These are phyloP conservation scores for Ectropis crepuscularia DNA, from an alignment of 2,888 invertebrate genomes.

Conservation along the genomic window DNA sequence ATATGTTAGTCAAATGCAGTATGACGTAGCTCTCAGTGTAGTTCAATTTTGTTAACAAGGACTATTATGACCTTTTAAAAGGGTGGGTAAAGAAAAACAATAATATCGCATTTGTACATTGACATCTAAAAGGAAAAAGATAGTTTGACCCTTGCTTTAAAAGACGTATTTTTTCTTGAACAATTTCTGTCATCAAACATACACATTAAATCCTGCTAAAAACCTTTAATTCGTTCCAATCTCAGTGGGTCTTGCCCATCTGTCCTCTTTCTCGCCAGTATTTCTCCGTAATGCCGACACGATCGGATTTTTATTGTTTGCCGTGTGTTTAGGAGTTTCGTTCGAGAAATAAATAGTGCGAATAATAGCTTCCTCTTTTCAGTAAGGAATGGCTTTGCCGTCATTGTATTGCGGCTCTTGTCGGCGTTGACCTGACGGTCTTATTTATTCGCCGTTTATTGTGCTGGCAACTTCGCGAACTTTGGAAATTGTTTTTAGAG, in stretches of 20 bases:
- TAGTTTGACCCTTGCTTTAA: too few species aligned
- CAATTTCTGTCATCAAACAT: too few species aligned
- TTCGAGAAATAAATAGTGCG: constrained; percentile 27
- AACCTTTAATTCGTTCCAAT: background rate
- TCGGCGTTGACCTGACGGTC: constrained; percentile 25
- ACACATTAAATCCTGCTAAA: background rate
- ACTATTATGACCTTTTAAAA: too few species aligned
- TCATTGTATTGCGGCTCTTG: constrained; percentile 30
- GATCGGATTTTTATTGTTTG: constrained; percentile 33
- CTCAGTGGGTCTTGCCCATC: constrained; percentile 11
- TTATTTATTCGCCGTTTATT: constrained; percentile 20
- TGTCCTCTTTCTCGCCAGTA: constrained; percentile 22
- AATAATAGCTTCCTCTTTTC: constrained; percentile 34
- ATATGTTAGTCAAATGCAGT: too few species aligned
- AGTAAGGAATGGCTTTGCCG: constrained; percentile 30
- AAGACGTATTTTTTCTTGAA: too few species aligned
- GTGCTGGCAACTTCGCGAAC: constrained; percentile 19
- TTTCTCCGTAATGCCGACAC: constrained; percentile 19
- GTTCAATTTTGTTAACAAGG: too few species aligned
- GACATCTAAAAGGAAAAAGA: too few species aligned
- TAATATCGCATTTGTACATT: too few species aligned
- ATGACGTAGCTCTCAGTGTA: too few species aligned
- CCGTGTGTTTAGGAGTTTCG: constrained; percentile 26
- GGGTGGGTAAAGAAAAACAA: too few species aligned
- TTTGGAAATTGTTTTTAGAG: constrained; percentile 23